These are phyloP conservation scores for Chalcis sispes DNA, from an alignment of 2,888 invertebrate species.

Conservation along the genomic window DNA sequence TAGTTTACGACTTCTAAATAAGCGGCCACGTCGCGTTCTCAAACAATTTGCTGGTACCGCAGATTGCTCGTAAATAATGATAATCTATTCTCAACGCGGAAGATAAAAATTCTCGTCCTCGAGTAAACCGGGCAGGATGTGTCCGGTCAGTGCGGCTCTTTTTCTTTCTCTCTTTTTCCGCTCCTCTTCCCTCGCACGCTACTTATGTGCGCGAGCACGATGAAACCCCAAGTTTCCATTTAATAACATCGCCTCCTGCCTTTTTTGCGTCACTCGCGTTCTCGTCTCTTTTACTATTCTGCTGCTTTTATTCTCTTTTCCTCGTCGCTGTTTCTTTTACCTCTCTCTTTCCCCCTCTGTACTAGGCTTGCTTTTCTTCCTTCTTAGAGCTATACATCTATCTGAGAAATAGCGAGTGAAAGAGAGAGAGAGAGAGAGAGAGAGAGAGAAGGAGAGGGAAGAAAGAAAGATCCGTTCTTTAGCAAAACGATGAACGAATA, in stretches of 20 bases:
- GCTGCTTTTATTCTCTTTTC: slow-evolving; percentile 43
- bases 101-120: slow-evolving; percentile 72
- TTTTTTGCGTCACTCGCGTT: slow-evolving; percentile 34
- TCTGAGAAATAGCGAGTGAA: background rate
- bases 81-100: slow-evolving; percentile 75
- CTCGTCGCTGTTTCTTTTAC: background rate
- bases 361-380: slow-evolving; percentile 10
- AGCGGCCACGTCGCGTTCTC: slow-evolving; percentile 71
- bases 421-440: slow-evolving; percentile 23
- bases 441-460: too few relatives aligned
- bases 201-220: slow-evolving; percentile 40
- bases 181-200: slow-evolving; percentile 5
- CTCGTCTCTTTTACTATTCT: background rate
- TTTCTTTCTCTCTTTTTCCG: background rate
- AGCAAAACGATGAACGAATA: background rate
- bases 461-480: too few relatives aligned
- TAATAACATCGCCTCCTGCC: slow-evolving; percentile 45
- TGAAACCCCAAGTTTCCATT: slow-evolving; percentile 48
- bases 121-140: slow-evolving; percentile 36
- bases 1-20: slow-evolving; percentile 75
- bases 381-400: background rate
- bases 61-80: slow-evolving; percentile 76
- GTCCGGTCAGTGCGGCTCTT: background rate
- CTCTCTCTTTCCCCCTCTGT: slow-evolving; percentile 4
- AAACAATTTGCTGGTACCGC: slow-evolving; percentile 73